Conservation (phyloP, 1,140 invertebrate species). For the Babylonia areolata region DNA sequence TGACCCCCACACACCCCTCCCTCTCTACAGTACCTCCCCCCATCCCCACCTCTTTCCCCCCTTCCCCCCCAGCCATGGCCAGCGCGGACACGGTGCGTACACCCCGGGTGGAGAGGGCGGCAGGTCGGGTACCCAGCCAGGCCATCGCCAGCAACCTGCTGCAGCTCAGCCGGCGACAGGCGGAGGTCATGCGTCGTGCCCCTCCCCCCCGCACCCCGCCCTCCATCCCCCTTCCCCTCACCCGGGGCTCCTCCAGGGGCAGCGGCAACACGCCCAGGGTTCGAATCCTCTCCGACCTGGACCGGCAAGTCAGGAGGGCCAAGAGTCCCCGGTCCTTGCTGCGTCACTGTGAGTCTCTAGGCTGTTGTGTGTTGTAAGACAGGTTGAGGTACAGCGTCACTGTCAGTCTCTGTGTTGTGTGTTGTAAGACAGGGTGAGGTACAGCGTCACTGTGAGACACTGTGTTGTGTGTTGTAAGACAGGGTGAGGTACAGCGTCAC, state of each 20-base stretch:
- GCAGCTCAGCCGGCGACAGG: constrained; percentile 58
- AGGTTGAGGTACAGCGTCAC: no score
- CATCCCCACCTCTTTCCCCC: not conserved
- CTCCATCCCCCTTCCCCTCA: constrained; percentile 65
- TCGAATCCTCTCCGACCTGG: constrained; percentile 54
- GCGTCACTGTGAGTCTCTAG: constrained; percentile 63
- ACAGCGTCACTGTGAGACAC: no score
- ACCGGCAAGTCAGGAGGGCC: constrained; percentile 65
- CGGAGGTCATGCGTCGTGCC: constrained; percentile 55
- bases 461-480: no score
- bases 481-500: no score
- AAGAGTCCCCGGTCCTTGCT: constrained; percentile 66
- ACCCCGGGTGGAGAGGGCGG: constrained; percentile 63
- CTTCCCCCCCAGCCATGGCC: not conserved
- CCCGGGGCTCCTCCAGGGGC: not conserved
- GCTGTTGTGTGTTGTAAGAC: no score
- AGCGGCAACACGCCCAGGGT: not conserved
- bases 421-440: no score
- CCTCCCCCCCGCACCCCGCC: constrained; percentile 67
- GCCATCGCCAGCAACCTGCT: constrained; percentile 53
- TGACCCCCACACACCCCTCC: not conserved
- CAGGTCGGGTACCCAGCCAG: constrained; percentile 63
- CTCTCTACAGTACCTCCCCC: not conserved
- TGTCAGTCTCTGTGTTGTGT: no score
- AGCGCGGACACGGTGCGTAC: not conserved